Base-by-base conservation (phyloP, 1,140 invertebrate genomes). In the Psilanteris sp. region DNA sequence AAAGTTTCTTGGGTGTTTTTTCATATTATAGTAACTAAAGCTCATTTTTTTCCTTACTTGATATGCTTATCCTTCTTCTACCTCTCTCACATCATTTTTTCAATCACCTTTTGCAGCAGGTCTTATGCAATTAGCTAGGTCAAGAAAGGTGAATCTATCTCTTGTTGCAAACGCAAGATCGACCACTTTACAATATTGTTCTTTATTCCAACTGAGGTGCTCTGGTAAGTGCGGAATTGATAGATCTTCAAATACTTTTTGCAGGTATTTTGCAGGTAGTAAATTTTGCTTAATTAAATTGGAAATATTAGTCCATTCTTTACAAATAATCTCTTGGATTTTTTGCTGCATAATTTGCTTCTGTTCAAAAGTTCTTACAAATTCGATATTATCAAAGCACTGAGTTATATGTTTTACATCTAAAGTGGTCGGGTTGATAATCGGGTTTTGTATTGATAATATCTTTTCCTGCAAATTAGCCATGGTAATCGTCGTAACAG, bases 281-380 rank as follows among this genome's bases (percentile, higher is more conserved):
- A 41, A 41, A 41, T 41, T 41, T 41, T 41, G 37, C 37, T 41
- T 41, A 41, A 41, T 41, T 41, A 41, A 41, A 24, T 41, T 41
- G 37, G 37, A 41, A 41, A 41, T 41, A 41, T 41, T 41, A 41
- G 37, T 41, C 37, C 37, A 41, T 41, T 41, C 37, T 41, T 41
- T 41, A 41, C 37, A 41, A 41, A 41, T 41, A 41, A 41, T 41
- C 37, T 41, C 37, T 41, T 41, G 37, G 37, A 41, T 41, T 41
- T 41, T 22, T 41, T 41, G 37, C 37, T 41, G 37, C 16, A 41
- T 41, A 41, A 41, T 41, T 41, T 41, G 37, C 37, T 41, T 41
- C 37, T 41, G 37, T 41, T 41, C 37, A 41, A 41, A 41, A 41
- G 37, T 41, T 41, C 37, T 41, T 41, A 41, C 37, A 41, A 41